Base-by-base conservation (phyloP, 2,113 vertebrate species). In the Arvicanthis niloticus region DNA sequence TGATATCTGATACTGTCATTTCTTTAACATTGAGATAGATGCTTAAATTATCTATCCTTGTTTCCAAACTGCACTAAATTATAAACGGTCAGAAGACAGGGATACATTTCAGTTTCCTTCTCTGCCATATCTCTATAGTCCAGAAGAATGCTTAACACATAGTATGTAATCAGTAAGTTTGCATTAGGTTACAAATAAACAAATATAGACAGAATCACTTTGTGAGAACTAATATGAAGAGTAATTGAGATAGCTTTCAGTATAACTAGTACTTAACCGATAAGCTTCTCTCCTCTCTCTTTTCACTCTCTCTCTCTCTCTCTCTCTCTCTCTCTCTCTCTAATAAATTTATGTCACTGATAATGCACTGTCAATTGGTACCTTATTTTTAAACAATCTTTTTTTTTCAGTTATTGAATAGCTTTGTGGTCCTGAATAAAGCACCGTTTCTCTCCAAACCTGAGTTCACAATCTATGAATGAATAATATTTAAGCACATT, bases 341-440 rank as follows among this genome's bases (percentile, higher is more conserved):
- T 85, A 60, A 65, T 72, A 90, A 81, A 56, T 82, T 96, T 84
- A 65, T 72, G 29, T 96, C 53, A 90, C 31, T 58, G 51, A 75
- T 89, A 92, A 82, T 31, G 24, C 19, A 94, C 31, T 77, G 2
- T 21, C 42, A 87, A 70, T 12, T 93, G 40, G 2, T 29, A 96
- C 93, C 53, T 78, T 31, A 24, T 16, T 95, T 77, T n/a, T 88
- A 10, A 68, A 21, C n/a, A 73, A 95, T 86, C 5, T 70, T 94
- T 40, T 94, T 91, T 91, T 45, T 42, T 40, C 42, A 95, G 31
- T 89, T 94, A 88, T 29, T 94, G n/a, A 94, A 77, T 88, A 76
- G 19, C 40, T 89, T 24, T 73, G n/a, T 80, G 10, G 12, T 86
- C 58, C 85, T 93, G 58, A 7, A 22, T 89, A 40, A 96, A 86